Percentiles rank a stretch among this genome's conserved stretches.
Conservation (phyloP, 2,888 invertebrate genomes). For the Tachystola acroxantha region DNA sequence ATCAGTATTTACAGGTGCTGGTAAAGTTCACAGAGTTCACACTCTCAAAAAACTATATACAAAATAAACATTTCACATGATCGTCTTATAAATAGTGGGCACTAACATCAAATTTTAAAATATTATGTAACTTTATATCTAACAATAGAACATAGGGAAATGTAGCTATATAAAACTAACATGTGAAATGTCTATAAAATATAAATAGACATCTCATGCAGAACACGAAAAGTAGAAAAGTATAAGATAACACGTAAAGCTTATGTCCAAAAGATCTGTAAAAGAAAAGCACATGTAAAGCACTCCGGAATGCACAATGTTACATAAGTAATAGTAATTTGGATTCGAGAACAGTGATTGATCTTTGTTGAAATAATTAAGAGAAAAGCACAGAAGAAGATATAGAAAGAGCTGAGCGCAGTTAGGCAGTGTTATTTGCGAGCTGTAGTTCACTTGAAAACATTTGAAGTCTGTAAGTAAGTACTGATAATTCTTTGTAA, state of each 20-base stretch:
- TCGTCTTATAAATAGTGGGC: no score
- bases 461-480: slow-evolving; percentile 44
- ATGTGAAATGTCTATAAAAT: slow-evolving; percentile 30
- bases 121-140: no score
- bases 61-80: slow-evolving; percentile 33
- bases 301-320: slow-evolving; percentile 28
- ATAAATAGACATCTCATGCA: slow-evolving; percentile 41
- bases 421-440: slow-evolving; percentile 76
- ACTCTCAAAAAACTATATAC: neutral
- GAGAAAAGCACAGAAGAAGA: slow-evolving; percentile 65
- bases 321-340: slow-evolving; percentile 19
- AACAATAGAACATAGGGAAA: no score
- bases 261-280: slow-evolving; percentile 33
- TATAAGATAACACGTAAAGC: slow-evolving; percentile 47
- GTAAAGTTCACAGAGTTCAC: slow-evolving; percentile 1
- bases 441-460: slow-evolving; percentile 50
- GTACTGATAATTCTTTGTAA: slow-evolving; percentile 30
- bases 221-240: slow-evolving; percentile 27
- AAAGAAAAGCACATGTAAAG: slow-evolving; percentile 36
- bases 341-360: slow-evolving; percentile 12
- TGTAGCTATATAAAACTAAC: slow-evolving; percentile 20
- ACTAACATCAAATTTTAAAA: no score
- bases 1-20: neutral
- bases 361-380: slow-evolving; percentile 26
- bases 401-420: slow-evolving; percentile 63